Conservation (phyloP, 2,888 invertebrate species). For the Anagyrus pseudococci region DNA sequence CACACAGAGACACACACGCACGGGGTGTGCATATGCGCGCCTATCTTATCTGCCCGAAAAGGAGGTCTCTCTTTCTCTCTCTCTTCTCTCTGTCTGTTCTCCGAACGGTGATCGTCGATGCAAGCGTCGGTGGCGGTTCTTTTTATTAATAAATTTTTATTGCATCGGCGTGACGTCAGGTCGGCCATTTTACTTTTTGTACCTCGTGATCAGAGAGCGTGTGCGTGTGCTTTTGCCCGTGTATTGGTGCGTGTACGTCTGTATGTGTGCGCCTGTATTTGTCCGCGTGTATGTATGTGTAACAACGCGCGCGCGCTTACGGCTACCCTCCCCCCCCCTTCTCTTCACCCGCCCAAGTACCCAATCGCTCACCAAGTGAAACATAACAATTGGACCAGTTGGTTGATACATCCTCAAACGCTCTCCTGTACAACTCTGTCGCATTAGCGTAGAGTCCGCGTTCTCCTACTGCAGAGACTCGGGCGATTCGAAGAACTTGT, state of each 20-base stretch:
- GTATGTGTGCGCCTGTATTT: not conserved
- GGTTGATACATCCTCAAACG: too few species aligned
- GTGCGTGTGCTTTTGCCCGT: slow-evolving; percentile 11
- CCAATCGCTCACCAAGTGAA: too few species aligned
- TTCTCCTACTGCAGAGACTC: too few species aligned
- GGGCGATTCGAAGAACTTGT: too few species aligned
- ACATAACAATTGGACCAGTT: too few species aligned
- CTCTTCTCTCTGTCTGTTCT: slow-evolving; percentile 9
- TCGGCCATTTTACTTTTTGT: slow-evolving; percentile 41
- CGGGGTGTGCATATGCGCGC: too few species aligned
- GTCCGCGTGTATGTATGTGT: not conserved
- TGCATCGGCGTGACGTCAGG: slow-evolving; percentile 36
- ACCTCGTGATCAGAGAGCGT: slow-evolving; percentile 33
- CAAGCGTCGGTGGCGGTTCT: not conserved
- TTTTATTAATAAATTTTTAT: slow-evolving; percentile 39
- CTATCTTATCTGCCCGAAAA: not conserved
- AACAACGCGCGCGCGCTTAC: too few species aligned
- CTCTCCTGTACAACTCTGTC: too few species aligned
- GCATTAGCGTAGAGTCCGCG: too few species aligned
- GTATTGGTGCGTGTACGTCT: not conserved
- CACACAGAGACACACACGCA: too few species aligned
- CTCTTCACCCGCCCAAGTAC: too few species aligned
- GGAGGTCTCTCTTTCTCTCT: slow-evolving; percentile 1
- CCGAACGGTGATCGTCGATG: slow-evolving; percentile 2
- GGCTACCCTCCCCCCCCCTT: too few species aligned